Conservation (phyloP, 2,888 invertebrate genomes). For the Diabrotica balteata region DNA sequence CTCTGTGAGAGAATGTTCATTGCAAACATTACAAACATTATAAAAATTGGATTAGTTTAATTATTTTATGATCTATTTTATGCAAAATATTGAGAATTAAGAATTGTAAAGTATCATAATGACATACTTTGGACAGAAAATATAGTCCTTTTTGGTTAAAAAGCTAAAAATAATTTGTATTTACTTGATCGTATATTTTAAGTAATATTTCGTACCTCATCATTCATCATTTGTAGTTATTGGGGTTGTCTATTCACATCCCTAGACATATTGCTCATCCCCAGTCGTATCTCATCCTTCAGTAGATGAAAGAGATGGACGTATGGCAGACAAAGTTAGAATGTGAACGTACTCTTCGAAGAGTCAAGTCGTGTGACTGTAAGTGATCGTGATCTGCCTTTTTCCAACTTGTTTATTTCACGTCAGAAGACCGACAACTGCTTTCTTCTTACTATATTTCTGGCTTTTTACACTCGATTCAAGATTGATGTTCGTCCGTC, state of each 20-base stretch:
- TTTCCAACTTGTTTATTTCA: slow-evolving; percentile 20
- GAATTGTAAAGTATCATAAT: too few relatives aligned
- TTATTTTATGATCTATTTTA: too few relatives aligned
- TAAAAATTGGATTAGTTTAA: too few relatives aligned
- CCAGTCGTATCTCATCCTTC: neutral
- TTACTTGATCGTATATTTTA: too few relatives aligned
- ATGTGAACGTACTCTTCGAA: neutral
- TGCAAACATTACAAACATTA: too few relatives aligned
- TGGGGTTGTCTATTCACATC: neutral
- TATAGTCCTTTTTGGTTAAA: too few relatives aligned
- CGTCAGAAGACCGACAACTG: slow-evolving; percentile 24
- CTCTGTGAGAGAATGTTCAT: too few relatives aligned
- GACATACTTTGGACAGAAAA: too few relatives aligned
- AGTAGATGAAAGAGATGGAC: neutral
- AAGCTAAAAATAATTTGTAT: too few relatives aligned
- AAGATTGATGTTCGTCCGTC: slow-evolving; percentile 27
- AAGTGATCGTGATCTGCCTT: slow-evolving; percentile 23
- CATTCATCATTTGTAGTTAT: too few relatives aligned
- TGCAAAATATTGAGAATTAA: too few relatives aligned
- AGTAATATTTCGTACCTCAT: too few relatives aligned
- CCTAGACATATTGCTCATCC: neutral
- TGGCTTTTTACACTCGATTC: slow-evolving; percentile 26
- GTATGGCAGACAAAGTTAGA: neutral
- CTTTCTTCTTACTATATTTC: slow-evolving; percentile 28
- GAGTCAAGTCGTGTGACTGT: slow-evolving; percentile 17